Evolutionary conservation across 1,140 invertebrate genomes (phyloP), one percentile per base, ranked within the genome.

Genomic region (Magallana ariakensis): DNA sequence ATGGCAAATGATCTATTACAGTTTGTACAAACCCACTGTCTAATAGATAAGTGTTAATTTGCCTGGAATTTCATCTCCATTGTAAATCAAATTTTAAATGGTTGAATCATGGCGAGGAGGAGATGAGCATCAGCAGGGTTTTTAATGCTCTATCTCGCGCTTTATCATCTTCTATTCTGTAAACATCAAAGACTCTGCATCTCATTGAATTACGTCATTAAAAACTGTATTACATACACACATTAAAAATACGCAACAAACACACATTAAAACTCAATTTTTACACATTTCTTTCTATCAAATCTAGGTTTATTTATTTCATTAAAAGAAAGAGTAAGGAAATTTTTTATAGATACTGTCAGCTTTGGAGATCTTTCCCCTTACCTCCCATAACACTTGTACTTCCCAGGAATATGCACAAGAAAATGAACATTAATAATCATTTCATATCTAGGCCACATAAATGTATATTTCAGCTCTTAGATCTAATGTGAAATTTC

Each of bases 11-110:
- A 75, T 75, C 19, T 75, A 75, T 75, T 26, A 75, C 22, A 10
- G 6, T 26, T 75, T 9, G 66, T 75, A 11, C 66, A 19, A 75
- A 19, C 66, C 66, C 22, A 26, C 66, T 75, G 66, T 26, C 66
- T 26, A 8, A 75, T 13, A 26, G 22, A 75, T 75, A 75, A 26
- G 66, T 75, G 66, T 75, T 75, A 75, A 75, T 75, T 75, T 75
- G 66, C 9, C 22, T 26, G 22, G 22, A 22, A 75, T 75, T 75
- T 75, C 66, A 75, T 75, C 66, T 75, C 22, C 66, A 75, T 75
- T 75, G 66, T 75, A 75, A 33, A 75, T 75, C 66, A 33, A 26
- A 46, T 60, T n/a, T 26, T 26, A 33, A 75, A 22, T 13, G 8
- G 11, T 75, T 11, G 11, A 33, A 22, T 75, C 13, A 75, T 26